Base-by-base conservation (phyloP, 2,113 vertebrate genomes). In the Oryzias javanicus region DNA sequence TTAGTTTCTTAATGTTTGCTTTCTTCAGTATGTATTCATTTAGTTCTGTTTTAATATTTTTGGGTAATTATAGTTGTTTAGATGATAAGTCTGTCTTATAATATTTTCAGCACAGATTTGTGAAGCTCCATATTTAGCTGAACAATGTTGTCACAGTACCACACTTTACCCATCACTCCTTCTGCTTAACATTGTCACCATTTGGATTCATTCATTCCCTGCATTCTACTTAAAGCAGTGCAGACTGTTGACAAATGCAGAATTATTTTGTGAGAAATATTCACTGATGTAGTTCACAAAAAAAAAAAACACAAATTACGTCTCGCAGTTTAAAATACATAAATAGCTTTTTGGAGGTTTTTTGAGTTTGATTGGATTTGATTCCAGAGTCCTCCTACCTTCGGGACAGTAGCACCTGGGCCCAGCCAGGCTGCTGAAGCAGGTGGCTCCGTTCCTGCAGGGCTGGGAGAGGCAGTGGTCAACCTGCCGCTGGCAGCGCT, bases 361-460 rank as follows among this genome's bases (percentile, higher is more conserved):
- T 19, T 55, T 4, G 1, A 7, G 5, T n/a, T 35, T 35, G 1
- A 35, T 18, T 55, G 16, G 10, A 14, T 42, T 19, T 10, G 29
- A 46, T 49, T 57, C 20, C 24, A 60, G 54, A n/a, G 20, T 60
- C 3, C 20, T 8, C 40, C 77, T 92, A 98, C 96, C 96, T 93
- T 95, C 94, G 4, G 91, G 88, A 81, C 97, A 99, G 57, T 92
- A 94, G 78, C 97, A 99, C 64, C 86, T 92, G 78, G 94, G 95
- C 25, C 95, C 95, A 4, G 60, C 89, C 76, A 93, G 68, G 50
- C 66, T 93, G 60, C 93, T 96, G 60, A 87, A 82, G 68, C 97
- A 99, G 0, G 93, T 94, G 4, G 94, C 97, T 88, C 93, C 94
- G 3, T 99, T 96, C 64, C 90, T 92, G 84, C 97, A 99, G 0